Base-by-base conservation (phyloP, 2,113 vertebrate species). In the Halichoeres trimaculatus region DNA sequence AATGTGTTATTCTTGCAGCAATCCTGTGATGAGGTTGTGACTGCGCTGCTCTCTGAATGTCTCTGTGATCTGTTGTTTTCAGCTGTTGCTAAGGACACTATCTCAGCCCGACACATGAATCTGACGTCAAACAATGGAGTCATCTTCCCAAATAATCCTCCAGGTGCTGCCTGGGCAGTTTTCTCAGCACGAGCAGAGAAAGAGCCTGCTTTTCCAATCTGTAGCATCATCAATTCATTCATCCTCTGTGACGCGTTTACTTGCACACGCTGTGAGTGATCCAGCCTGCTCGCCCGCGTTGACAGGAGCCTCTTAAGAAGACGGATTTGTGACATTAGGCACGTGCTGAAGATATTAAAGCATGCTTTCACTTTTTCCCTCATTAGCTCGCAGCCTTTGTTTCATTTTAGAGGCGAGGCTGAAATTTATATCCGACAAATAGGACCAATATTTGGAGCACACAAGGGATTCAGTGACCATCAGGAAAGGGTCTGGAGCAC, bases 1-100 rank as follows among this genome's bases (percentile, higher is more conserved):
- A 85, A 87, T 87, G 81, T 85, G 83, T 91, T 86, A 84, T 91
- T 91, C 74, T 76, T 87, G 71, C 76, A 83, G 70, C 83, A 89
- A 84, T 69, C 47, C 59, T 78, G 80, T 74, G 66, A 75, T 69
- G 66, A 80, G 65, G 17, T 53, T 62, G 26, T 75, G 85, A 78
- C 82, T 53, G 48, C 48, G 3, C 41, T 7, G 66, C 59, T 74
- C 55, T 77, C 52, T 52, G 47, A 79, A 56, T 26, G 45, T 52
- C 30, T 76, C 74, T 85, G 85, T 82, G 77, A 75, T 80, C 20
- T 12, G 10, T 40, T 86, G 84, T 91, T 91, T 90, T 76, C 69
- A 9, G 23, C 63, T 10, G 89, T 93, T 88, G 77, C 89, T 85
- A 88, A 50, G 86, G 90, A 87, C 36, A 85, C 89, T 78, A 81